Base-by-base conservation (phyloP, 2,797 vertebrate species). In the Clamator glandarius region DNA sequence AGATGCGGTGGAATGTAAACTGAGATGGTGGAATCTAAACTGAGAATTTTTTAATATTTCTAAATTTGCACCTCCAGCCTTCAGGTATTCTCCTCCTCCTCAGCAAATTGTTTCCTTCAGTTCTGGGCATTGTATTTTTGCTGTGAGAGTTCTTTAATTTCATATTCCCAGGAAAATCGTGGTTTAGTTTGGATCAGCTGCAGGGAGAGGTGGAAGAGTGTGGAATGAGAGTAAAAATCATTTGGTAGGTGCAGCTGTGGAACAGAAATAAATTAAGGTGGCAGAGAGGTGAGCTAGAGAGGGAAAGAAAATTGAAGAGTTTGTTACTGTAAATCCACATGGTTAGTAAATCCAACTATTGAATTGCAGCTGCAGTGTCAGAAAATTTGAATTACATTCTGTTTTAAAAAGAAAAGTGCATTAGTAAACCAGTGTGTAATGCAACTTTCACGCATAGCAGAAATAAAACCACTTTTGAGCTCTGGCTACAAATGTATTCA, bases 241-340 rank as follows among this genome's bases (percentile, higher is more conserved):
- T 94, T 92, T 87, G 63, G 55, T 90, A 74, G 70, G 81, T 4
- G 7, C 92, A 95, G 90, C 88, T 94, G 92, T 92, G 90, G 88
- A 90, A 64, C 36, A 90, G 90, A 87, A 95, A 95, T 95, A 95
- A 93, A 95, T 96, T 90, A 94, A 80, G 62, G 81, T 95, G 84
- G 61, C 66, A 93, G 72, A 87, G 90, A 92, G 81, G 95, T 94
- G 78, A 92, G 72, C 69, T 83, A 33, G 76, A 59, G 64, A 76
- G 26, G 51, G 89, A 58, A 89, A 84, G 88, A 93, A 93, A 88
- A 95, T 79, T 26, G 81, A 92, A 68, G 85, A 84, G 57, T 92
- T 91, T 90, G 72, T 90, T 94, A 61, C 69, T 83, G n/a, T 87
- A 91, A 94, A 91, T 85, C 82, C 84, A 72, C 33, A 14, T 50